phyloP scores from a whole-genome alignment of 1,140 invertebrate species.

The Mizuhopecten yessoensis region DNA sequence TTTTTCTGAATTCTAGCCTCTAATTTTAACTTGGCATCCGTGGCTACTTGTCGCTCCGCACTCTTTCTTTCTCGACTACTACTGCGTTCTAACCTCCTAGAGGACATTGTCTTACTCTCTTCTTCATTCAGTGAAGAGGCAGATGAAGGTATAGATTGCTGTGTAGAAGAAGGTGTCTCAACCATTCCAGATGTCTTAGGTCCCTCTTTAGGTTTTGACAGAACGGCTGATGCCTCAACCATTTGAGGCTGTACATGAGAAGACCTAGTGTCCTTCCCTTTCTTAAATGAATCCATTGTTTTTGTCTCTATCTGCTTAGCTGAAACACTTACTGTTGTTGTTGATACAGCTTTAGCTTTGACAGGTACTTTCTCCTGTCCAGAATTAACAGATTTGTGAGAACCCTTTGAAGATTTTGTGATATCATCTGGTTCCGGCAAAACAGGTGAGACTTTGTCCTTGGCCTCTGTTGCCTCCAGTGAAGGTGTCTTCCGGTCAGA shows the following conservation, averaged over 20 bases:
- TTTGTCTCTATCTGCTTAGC: neutral
- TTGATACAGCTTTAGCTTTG: neutral
- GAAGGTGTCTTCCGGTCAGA: neutral
- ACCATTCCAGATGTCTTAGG: neutral
- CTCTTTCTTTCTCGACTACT: neutral
- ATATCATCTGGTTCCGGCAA: too few relatives aligned
- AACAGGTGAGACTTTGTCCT: neutral
- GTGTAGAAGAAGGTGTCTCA: neutral
- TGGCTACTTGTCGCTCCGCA: neutral
- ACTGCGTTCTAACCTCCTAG: neutral
- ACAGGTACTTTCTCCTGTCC: neutral
- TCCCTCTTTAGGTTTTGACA: neutral
- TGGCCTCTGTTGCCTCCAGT: neutral
- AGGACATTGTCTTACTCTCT: neutral
- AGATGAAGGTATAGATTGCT: neutral
- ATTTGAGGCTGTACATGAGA: neutral
- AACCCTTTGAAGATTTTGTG: neutral
- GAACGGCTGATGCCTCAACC: neutral
- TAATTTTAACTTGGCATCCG: neutral
- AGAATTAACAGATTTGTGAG: neutral
- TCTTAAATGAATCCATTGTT: neutral
- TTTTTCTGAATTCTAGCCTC: conserved; percentile 5
- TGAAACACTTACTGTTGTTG: neutral
- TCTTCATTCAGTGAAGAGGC: neutral
- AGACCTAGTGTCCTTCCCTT: neutral